A percentile compares a stretch with the other conserved stretches of the same genome.
Evolutionary conservation across 2,888 invertebrate genomes (phyloP).

Genomic region (Camponotus fellah): DNA sequence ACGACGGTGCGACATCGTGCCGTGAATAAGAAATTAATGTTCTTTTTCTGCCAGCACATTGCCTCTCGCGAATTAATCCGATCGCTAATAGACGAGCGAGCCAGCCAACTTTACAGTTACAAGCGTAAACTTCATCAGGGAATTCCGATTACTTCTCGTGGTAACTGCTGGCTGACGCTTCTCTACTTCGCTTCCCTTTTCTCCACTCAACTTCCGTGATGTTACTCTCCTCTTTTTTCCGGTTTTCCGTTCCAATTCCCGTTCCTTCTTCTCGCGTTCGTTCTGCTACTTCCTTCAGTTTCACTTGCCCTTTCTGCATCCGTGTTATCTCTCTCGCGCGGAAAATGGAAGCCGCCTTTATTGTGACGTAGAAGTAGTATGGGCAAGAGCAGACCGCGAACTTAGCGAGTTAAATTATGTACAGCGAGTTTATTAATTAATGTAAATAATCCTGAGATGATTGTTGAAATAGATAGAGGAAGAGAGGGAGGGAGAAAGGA

Average conservation of each 20-base stretch:
- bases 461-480: neutral
- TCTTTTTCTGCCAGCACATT: constrained; percentile 57
- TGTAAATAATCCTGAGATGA: constrained; percentile 9
- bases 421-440: constrained; percentile 33
- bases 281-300: constrained; percentile 32
- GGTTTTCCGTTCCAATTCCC: constrained; percentile 35
- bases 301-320: constrained; percentile 37
- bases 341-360: constrained; percentile 58
- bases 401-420: neutral
- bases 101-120: constrained; percentile 73
- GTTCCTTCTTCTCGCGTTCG: constrained; percentile 10
- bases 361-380: constrained; percentile 40
- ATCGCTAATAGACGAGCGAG: constrained; percentile 72
- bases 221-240: constrained; percentile 10
- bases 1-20: constrained; percentile 65
- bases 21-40: constrained; percentile 76
- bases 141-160: constrained; percentile 73
- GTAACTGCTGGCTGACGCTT: constrained; percentile 58
- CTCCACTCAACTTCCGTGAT: constrained; percentile 19
- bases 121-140: constrained; percentile 75
- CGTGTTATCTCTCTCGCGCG: constrained; percentile 48
- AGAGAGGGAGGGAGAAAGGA: neutral
- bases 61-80: constrained; percentile 65
- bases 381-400: neutral
- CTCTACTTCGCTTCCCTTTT: constrained; percentile 17